Base-by-base conservation (phyloP, 92 coral and sea anemone genomes). In the Chrysogorgia sp. region DNA sequence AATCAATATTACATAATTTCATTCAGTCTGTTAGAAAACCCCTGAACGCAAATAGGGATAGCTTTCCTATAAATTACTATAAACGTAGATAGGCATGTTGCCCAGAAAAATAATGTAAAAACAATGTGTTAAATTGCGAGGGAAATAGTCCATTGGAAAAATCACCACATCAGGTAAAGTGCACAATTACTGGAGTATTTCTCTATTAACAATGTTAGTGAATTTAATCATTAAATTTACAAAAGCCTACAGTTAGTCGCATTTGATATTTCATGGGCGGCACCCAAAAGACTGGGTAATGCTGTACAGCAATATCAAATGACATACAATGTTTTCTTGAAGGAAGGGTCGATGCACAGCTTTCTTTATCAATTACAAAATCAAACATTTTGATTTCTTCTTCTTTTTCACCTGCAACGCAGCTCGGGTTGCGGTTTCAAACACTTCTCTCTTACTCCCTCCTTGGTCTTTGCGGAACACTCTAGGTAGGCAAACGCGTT, bases 381-480 rank as follows among this genome's bases (percentile, higher is more conserved):
- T 82, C 67, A 87, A 62, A 71, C 97, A 93, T 50, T 63, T 86
- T 20, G 80, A 74, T 69, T 82, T 88, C 75, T 79, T 89, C 84
- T 83, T 89, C 75, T 87, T 94, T 83, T 91, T 96, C 13, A 85
- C 86, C 66, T 87, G 86, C 31, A 91, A 82, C 1, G 99, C 99
- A 23, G 97, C 97, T 65, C 90, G 84, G 21, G 99, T 91, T 20
- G 97, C 99, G 40, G 85, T 84, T 43, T 59, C 90, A 86, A 79
- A 96, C 79, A 75, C 90, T 92, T 71, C 90, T 92, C n/a, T 62
- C 97, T 79, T 24, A 96, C 99, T 6, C 97, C 97, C 24, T 91
- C 97, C 74, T 96, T 96, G 63, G 97, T 96, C 75, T 91, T 91
- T 10, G 99, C 99, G 8, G 99, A 96, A 85, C 99, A 96, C 80